Conservation (phyloP, 2,797 vertebrate species). For the Calcarius lapponicus region DNA sequence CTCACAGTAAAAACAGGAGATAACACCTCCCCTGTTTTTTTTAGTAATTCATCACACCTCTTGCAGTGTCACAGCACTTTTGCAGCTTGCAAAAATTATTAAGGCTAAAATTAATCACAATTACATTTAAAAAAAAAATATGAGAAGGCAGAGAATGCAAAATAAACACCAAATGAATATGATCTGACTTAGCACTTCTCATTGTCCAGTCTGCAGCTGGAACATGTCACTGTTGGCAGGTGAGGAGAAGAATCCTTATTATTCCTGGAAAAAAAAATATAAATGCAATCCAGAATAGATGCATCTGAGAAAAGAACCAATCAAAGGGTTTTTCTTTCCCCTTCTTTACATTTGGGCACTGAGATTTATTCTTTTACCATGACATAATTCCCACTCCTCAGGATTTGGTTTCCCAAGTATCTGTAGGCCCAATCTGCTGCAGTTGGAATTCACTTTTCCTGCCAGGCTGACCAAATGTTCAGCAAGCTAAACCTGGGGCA, state of each 20-base stretch:
- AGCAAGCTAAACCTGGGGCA: background rate
- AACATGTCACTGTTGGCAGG: background rate
- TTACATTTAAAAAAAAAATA: fast-evolving
- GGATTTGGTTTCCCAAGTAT: background rate
- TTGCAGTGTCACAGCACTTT: background rate
- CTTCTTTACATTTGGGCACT: background rate
- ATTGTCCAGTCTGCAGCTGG: background rate
- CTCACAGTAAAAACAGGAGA: background rate
- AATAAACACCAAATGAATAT: background rate
- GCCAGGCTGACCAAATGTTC: background rate
- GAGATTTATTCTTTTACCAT: background rate
- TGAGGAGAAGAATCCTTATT: background rate
- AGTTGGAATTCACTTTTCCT: background rate
- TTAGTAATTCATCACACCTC: background rate
- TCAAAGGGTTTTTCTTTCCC: background rate
- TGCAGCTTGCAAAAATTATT: background rate
- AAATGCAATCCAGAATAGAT: background rate
- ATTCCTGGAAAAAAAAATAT: background rate
- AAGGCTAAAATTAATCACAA: background rate
- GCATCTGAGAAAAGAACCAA: background rate
- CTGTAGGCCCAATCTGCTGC: background rate
- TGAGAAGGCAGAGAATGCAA: background rate
- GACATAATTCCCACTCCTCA: background rate
- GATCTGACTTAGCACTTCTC: background rate
- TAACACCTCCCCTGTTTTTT: background rate